Percentiles rank a stretch among this genome's conserved stretches.
phyloP scores from a whole-genome alignment of 2,797 vertebrate genomes.

The Argyrosomus regius region DNA sequence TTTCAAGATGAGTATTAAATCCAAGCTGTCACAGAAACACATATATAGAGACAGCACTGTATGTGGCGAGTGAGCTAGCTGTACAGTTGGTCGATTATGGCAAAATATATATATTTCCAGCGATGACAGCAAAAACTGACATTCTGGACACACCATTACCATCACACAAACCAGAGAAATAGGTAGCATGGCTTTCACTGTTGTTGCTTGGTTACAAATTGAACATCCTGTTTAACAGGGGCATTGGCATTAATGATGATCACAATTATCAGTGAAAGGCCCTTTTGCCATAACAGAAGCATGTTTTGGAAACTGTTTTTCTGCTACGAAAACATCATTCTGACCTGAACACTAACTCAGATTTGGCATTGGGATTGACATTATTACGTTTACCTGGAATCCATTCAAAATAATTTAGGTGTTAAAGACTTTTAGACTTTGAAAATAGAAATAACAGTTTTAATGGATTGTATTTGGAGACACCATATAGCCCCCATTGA shows the following conservation, averaged over 20 bases:
- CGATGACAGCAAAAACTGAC: neutral
- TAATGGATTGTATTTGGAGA: neutral
- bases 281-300: neutral
- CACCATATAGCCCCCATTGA: too few species aligned
- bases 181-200: neutral
- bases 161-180: neutral
- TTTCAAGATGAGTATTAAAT: neutral
- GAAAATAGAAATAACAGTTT: slow-evolving; percentile 10
- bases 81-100: neutral
- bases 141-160: neutral
- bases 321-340: neutral
- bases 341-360: neutral
- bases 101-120: neutral
- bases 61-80: neutral
- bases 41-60: too few species aligned
- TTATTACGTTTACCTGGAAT: neutral
- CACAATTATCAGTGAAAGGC: neutral
- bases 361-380: neutral
- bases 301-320: neutral
- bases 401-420: neutral
- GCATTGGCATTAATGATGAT: neutral
- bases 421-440: neutral
- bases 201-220: neutral
- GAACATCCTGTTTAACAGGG: neutral
- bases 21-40: neutral